phyloP scores from a whole-genome alignment of 2,888 invertebrate species.

The Rotaria sp. region DNA sequence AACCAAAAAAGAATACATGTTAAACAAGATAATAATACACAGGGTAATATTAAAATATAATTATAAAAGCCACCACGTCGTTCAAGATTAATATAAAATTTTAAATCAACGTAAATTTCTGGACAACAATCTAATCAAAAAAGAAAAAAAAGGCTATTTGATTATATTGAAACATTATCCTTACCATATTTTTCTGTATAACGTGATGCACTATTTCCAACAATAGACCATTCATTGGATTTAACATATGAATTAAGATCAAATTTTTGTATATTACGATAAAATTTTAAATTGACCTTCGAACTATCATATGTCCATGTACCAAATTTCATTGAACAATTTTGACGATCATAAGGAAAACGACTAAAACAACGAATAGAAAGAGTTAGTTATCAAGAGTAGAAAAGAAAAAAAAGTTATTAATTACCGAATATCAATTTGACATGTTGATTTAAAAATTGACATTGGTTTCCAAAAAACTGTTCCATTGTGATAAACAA shows the following conservation, averaged over 20 bases:
- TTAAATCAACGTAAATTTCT: constrained; percentile 30
- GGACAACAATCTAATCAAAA: not conserved
- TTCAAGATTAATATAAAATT: constrained; percentile 36
- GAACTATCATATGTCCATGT: constrained; percentile 47
- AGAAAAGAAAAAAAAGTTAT: not conserved
- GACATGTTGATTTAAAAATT: constrained; percentile 43
- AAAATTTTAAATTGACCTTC: constrained; percentile 44
- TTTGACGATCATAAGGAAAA: constrained; percentile 44
- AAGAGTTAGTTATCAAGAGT: not conserved
- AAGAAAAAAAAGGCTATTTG: not conserved
- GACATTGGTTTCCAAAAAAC: constrained; percentile 43
- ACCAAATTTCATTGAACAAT: constrained; percentile 43
- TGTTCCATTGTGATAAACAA: constrained; percentile 42
- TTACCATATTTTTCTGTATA: constrained; percentile 29
- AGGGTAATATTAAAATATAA: constrained; percentile 55
- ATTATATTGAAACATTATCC: too few relatives aligned
- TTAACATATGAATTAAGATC: constrained; percentile 47
- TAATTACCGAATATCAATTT: constrained; percentile 42
- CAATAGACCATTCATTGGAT: constrained; percentile 55
- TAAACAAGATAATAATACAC: constrained; percentile 54
- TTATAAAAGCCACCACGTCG: constrained; percentile 49
- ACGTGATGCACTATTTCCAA: constrained; percentile 42
- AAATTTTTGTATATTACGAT: constrained; percentile 41
- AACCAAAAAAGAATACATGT: constrained; percentile 56
- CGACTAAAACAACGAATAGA: not conserved